Conservation (phyloP, 2,797 vertebrate genomes). For the Dallia pectoralis region DNA sequence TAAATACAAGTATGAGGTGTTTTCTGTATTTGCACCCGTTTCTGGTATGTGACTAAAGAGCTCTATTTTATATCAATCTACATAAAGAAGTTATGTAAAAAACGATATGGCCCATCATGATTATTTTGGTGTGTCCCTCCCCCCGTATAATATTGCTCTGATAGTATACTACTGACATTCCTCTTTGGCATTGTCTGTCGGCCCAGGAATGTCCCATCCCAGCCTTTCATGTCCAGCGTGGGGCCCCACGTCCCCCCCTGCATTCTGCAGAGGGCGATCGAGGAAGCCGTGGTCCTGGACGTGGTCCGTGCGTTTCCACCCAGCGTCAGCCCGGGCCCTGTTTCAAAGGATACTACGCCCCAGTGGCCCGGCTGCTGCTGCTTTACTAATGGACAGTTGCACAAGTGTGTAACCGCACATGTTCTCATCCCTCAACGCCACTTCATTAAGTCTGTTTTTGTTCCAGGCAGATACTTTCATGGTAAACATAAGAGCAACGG, state of each 20-base stretch:
- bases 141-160: no score
- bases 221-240: conserved; percentile 5
- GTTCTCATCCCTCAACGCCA: not conserved
- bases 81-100: no score
- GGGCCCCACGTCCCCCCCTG: not conserved
- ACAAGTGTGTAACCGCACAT: not conserved
- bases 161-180: conserved; percentile 10
- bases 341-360: conserved; percentile 14
- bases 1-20: no score
- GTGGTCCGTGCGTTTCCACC: conserved; percentile 2
- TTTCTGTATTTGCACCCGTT: no score
- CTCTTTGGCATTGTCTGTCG: conserved; percentile 3
- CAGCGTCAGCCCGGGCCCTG: not conserved
- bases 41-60: no score
- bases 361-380: not conserved
- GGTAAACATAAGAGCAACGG: not conserved
- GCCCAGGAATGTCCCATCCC: conserved; percentile 14
- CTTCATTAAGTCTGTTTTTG: not conserved
- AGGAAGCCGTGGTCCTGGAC: not conserved
- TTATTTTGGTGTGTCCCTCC: not conserved
- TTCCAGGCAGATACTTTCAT: not conserved
- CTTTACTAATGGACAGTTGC: conserved; percentile 11
- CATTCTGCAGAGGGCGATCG: not conserved
- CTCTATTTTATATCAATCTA: not conserved
- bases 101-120: not conserved